These are phyloP conservation scores for Listrodromus nycthemerus DNA, from an alignment of 2,888 invertebrate species.

Conservation along the genomic window DNA sequence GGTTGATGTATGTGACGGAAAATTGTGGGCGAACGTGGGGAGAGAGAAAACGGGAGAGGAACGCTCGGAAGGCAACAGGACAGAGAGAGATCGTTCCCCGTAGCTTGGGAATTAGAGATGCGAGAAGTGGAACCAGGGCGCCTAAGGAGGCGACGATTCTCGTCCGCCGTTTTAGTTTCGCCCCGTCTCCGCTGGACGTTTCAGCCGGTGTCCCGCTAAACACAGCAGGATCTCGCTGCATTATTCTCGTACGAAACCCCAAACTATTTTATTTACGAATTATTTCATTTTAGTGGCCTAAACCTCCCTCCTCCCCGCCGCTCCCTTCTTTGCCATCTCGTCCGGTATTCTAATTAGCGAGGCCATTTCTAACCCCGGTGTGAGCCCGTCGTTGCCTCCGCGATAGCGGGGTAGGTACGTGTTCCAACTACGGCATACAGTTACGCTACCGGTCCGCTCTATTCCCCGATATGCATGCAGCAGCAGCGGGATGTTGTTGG, in stretches of 20 bases:
- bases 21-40: constrained; percentile 81
- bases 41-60: constrained; percentile 41
- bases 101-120: constrained; percentile 63
- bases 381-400: constrained; percentile 35
- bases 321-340: background rate
- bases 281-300: constrained; percentile 75
- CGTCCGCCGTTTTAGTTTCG: constrained; percentile 47
- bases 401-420: constrained; percentile 63
- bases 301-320: background rate
- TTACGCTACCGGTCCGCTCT: background rate
- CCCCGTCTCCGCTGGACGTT: constrained; percentile 40
- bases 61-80: constrained; percentile 51
- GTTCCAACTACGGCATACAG: constrained; percentile 39
- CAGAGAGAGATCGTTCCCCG: constrained; percentile 30
- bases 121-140: constrained; percentile 60
- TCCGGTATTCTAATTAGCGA: constrained; percentile 79
- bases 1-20: constrained; percentile 84
- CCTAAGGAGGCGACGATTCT: constrained; percentile 63
- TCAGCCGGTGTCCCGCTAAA: background rate
- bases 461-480: constrained; percentile 51
- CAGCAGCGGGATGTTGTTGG: constrained; percentile 50
- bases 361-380: constrained; percentile 77
- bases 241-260: background rate
- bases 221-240: background rate
- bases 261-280: constrained; percentile 77